These are phyloP conservation scores for Pollachius pollachius DNA, from an alignment of 2,113 vertebrate species.

Conservation along the genomic window DNA sequence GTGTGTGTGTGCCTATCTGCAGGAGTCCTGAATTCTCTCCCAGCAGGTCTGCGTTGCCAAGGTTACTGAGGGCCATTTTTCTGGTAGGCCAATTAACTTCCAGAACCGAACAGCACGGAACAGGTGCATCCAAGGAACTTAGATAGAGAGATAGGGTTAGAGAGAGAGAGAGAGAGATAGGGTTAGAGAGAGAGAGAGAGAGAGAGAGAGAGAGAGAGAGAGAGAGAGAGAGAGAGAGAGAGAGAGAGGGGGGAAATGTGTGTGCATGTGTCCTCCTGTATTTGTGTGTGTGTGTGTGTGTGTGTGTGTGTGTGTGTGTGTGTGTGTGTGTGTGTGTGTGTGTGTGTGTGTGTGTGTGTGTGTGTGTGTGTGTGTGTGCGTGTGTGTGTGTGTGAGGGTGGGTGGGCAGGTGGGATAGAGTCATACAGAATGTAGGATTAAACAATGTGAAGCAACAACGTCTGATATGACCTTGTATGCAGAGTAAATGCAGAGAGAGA, in stretches of 20 bases:
- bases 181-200: too few relatives aligned
- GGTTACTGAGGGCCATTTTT: conserved; percentile 62
- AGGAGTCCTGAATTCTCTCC: conserved; percentile 45
- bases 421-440: too few relatives aligned
- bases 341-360: conserved; percentile 3
- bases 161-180: conserved; percentile 4
- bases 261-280: too few relatives aligned
- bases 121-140: conserved; percentile 38
- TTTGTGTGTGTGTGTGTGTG: too few relatives aligned
- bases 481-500: background rate
- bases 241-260: too few relatives aligned
- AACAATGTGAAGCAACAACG: too few relatives aligned
- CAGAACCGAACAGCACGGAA: conserved; percentile 45
- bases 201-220: too few relatives aligned
- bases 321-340: background rate
- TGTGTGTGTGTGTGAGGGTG: too few relatives aligned
- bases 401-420: too few relatives aligned
- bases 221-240: too few relatives aligned
- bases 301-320: background rate
- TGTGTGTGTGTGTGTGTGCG: background rate
- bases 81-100: conserved; percentile 61
- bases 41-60: conserved; percentile 66
- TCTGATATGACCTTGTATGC: too few relatives aligned
- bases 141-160: background rate
- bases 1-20: conserved; percentile 6